Evolutionary conservation across 2,888 invertebrate genomes (phyloP), one percentile per base, ranked within the genome.

Genomic region (Synanthedon formicaeformis): DNA sequence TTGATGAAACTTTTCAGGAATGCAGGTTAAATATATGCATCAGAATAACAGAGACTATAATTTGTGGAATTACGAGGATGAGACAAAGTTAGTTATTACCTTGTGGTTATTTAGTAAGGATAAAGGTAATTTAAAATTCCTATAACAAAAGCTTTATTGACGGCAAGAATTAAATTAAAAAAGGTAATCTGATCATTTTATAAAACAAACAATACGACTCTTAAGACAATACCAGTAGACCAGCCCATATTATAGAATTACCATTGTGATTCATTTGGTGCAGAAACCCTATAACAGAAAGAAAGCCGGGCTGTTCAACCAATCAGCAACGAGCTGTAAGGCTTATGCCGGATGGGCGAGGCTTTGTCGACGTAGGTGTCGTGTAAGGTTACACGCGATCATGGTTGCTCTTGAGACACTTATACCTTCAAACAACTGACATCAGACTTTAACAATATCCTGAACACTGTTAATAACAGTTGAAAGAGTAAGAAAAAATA

Each of bases 261-360:
- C 64, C 49, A 49, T 49, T 64, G 62, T 65, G 65, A 67, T 67
- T 63, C 61, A 60, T 62, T 63, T 65, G 66, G 60, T 65, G 71
- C 34, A 34, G 34, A 34, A 75, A 80, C 75, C 71, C 72, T 61
- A 74, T 77, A 66, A 73, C 67, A 67, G 62, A 62, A 64, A 60
- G 64, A 71, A 73, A 62, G 63, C 64, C 63, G 58, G 63, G 62
- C 57, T 62, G 62, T 57, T 62, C 67, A 60, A 60, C 78, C 78
- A 78, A 78, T 78, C 71, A 66, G 69, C 55, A 58, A 55, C 61
- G 55, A 63, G 67, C 56, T 58, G 58, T 58, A 61, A 58, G 64
- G 71, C 71, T 77, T 63, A 60, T 54, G 59, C 59, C 57, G 62
- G 62, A 67, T 68, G 72, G 70, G 69, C 71, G 73, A 71, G 72